Conservation (phyloP, 2,888 invertebrate genomes). For the Metallyticus violacea region DNA sequence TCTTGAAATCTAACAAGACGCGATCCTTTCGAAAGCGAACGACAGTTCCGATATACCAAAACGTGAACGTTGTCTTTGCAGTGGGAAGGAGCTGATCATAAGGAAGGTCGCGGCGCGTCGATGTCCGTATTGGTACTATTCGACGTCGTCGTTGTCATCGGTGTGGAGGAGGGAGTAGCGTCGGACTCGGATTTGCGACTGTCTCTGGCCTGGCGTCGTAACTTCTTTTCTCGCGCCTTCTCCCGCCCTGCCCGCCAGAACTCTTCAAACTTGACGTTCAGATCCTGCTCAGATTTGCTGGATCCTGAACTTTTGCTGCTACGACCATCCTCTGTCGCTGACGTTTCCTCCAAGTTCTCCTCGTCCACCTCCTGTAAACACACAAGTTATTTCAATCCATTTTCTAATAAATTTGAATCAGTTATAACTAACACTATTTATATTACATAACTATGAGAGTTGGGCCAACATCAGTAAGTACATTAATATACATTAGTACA, state of each 20-base stretch:
- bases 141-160: not conserved
- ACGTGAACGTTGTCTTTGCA: not conserved
- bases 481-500: too few species aligned
- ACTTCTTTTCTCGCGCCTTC: conserved; percentile 30
- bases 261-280: conserved; percentile 57
- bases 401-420: too few species aligned
- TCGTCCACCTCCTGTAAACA: conserved; percentile 65
- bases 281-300: conserved; percentile 52
- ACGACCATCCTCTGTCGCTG: not conserved
- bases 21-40: not conserved
- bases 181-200: not conserved
- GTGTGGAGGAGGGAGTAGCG: not conserved
- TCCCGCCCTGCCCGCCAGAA: conserved; percentile 47
- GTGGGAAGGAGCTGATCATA: not conserved
- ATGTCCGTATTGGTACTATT: not conserved
- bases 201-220: not conserved
- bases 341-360: conserved; percentile 51
- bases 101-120: not conserved
- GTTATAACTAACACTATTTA: too few species aligned
- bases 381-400: not conserved
- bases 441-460: too few species aligned
- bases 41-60: not conserved
- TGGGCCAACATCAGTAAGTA: too few species aligned
- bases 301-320: conserved; percentile 42
- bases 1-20: not conserved